A percentile compares a stretch with the other conserved stretches of the same genome.
These are phyloP conservation scores for Cerastis leucographa DNA, from an alignment of 2,888 invertebrate genomes.

Conservation along the genomic window DNA sequence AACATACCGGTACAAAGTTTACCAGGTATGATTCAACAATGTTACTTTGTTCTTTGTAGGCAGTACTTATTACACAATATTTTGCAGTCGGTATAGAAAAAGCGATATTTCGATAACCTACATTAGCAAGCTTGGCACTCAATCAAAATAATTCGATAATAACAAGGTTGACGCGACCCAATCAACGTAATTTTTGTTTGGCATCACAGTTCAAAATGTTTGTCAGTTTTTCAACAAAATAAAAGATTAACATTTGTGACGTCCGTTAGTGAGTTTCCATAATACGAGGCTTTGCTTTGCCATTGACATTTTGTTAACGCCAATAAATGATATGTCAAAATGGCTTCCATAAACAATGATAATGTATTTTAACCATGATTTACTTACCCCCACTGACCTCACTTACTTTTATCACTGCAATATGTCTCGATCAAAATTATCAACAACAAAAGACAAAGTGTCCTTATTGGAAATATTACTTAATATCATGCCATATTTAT, in stretches of 20 bases:
- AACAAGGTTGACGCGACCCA: constrained; percentile 12
- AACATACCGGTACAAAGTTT: constrained; percentile 14
- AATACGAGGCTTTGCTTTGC: constrained; percentile 10
- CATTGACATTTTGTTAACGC: constrained; percentile 10
- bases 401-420: constrained; percentile 58
- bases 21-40: background rate
- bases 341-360: constrained; percentile 44
- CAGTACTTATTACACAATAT: background rate
- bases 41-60: background rate
- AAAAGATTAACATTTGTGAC: background rate
- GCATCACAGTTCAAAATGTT: constrained; percentile 15
- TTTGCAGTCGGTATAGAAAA: background rate
- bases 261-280: background rate
- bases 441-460: constrained; percentile 43
- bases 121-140: background rate
- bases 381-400: constrained; percentile 42
- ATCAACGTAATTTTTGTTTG: constrained; percentile 34
- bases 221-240: constrained; percentile 21
- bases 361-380: constrained; percentile 53
- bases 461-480: constrained; percentile 56
- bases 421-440: constrained; percentile 60
- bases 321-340: constrained; percentile 42
- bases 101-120: constrained; percentile 19
- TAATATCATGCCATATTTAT: constrained; percentile 60
- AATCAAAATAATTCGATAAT: constrained; percentile 45